Base-by-base conservation (phyloP, 1,140 invertebrate species). In the Platyura marginata region DNA sequence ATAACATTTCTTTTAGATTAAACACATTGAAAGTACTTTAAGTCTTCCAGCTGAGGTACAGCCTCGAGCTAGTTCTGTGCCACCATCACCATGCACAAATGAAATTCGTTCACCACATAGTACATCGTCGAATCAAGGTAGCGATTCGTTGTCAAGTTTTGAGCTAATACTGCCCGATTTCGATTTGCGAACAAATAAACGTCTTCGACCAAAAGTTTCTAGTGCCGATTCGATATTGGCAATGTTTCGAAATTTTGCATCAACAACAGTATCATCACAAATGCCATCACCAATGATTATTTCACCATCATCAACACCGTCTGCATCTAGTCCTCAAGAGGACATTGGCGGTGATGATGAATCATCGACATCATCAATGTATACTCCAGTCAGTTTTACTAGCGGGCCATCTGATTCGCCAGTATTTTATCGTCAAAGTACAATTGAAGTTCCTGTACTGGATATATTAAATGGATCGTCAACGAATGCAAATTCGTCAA, bases 201-300 rank as follows among this genome's bases (percentile, higher is more conserved):
- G 44, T 20, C 38, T 50, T 35, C 56, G 51, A 52, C 64, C 53
- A 70, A 79, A 65, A 70, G 68, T 68, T 48, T 68, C 76, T 4
- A 79, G 75, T 49, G 78, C 79, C 9, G 79, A 82, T 58, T 81
- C 79, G 2, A 77, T 81, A 42, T 56, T 81, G 37, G 75, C 77
- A 2, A 79, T 81, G 72, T 80, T 81, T 50, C 62, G 73, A 21
- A 77, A 74, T 51, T 75, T 77, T 49, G 70, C 71, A 37, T 68
- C 69, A 16, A 69, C 68, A 35, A 65, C 67, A 4, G 64, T 68
- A 9, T 58, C 59, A 16, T 70, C 68, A 32, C 49, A 21, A 23
- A 43, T 67, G 35, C 64, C 68, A 0, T 65, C 70, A 10, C 72
- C 72, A 3, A 61, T 68, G 29, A 66, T 66, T 32, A 57, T 71